These are phyloP conservation scores for Philopedon plagiatum DNA, from an alignment of 2,888 invertebrate genomes.

Conservation along the genomic window DNA sequence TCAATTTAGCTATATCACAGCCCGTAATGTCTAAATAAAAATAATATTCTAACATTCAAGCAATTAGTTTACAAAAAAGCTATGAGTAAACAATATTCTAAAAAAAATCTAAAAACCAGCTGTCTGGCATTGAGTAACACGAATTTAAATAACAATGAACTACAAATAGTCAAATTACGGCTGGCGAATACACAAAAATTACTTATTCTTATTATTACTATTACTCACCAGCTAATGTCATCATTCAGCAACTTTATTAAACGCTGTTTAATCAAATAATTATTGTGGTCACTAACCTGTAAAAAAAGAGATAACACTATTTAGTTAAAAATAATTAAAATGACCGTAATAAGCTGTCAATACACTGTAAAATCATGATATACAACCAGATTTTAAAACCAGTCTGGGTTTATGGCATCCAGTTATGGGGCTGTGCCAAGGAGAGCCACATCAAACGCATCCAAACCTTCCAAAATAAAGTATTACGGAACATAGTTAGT, in stretches of 20 bases:
- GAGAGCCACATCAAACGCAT: too few relatives aligned
- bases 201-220: neutral
- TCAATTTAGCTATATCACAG: too few relatives aligned
- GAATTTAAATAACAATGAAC: neutral
- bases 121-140: neutral
- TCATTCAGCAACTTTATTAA: conserved; percentile 6
- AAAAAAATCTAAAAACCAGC: neutral
- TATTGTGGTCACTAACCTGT: conserved; percentile 18
- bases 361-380: too few relatives aligned
- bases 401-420: too few relatives aligned
- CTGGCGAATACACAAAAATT: neutral
- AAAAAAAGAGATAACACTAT: conserved; percentile 8
- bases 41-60: too few relatives aligned
- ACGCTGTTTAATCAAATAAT: neutral
- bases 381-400: too few relatives aligned
- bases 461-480: too few relatives aligned
- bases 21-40: neutral
- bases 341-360: neutral
- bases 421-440: too few relatives aligned
- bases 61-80: too few relatives aligned
- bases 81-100: neutral
- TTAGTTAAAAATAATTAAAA: neutral
- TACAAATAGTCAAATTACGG: neutral
- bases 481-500: too few relatives aligned
- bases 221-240: conserved; percentile 8